Conservation (phyloP, 1,140 invertebrate species). For the Lepidurus apus region DNA sequence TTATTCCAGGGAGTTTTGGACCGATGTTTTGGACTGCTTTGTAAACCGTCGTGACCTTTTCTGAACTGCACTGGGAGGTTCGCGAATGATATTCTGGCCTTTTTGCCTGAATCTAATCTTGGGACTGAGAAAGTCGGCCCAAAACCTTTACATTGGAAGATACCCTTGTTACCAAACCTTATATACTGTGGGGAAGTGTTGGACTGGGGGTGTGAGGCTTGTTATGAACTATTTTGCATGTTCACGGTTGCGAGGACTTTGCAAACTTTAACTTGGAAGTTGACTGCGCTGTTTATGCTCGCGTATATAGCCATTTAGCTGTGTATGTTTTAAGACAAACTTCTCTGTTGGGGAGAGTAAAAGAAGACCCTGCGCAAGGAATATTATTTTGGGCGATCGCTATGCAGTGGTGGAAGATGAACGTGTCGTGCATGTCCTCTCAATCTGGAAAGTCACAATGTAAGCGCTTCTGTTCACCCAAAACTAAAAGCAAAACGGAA, state of each 20-base stretch:
- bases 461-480: neutral
- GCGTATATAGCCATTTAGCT: neutral
- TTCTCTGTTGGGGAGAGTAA: neutral
- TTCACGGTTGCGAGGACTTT: neutral
- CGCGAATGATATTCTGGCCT: too few species aligned
- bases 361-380: neutral
- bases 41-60: too few species aligned
- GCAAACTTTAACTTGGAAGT: neutral
- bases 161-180: too few species aligned
- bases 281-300: neutral
- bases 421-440: neutral
- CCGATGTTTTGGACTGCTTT: too few species aligned
- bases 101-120: too few species aligned
- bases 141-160: too few species aligned
- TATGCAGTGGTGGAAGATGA: neutral
- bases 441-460: neutral
- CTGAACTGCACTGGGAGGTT: too few species aligned
- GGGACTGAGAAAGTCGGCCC: too few species aligned
- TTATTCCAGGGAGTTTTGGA: too few species aligned
- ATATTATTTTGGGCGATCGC: constrained; percentile 19
- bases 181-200: neutral
- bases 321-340: neutral
- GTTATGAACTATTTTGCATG: neutral
- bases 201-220: neutral
- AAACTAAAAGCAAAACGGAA: neutral